Evolutionary conservation across 2,797 vertebrate species (phyloP).

Genomic region (Enteromius radiatus): DNA sequence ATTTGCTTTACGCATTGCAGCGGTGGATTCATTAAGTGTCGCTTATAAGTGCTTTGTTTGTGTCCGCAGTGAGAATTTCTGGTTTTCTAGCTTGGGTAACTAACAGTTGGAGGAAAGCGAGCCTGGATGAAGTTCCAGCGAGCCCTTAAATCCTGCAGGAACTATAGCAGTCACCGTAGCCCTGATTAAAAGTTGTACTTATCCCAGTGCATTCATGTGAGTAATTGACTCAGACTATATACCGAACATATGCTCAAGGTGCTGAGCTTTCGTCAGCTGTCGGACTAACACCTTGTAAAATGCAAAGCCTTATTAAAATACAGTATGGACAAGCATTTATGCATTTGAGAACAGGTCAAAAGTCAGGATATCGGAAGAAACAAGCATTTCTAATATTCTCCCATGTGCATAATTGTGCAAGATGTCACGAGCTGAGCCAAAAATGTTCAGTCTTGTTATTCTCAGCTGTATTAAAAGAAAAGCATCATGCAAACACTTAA

Average conservation of each 20-base stretch:
- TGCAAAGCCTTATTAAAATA: conserved; percentile 6
- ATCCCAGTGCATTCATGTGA: conserved; percentile 38
- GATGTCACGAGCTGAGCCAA: not conserved
- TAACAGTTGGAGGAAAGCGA: conserved; percentile 51
- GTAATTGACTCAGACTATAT: conserved; percentile 17
- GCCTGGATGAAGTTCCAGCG: conserved; percentile 25
- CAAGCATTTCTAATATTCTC: not conserved
- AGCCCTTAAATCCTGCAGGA: conserved; percentile 51
- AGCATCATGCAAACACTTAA: not conserved
- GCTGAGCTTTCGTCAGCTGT: not conserved
- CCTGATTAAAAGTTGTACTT: conserved; percentile 55
- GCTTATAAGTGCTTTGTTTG: conserved; percentile 17
- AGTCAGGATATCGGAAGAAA: not conserved
- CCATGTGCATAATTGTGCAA: not conserved
- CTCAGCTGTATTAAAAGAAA: conserved; percentile 4
- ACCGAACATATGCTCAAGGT: conserved; percentile 14
- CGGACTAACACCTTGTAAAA: conserved; percentile 13
- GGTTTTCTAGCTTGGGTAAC: conserved; percentile 28
- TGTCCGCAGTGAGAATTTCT: conserved; percentile 31
- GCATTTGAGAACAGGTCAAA: not conserved
- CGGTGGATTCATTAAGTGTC: conserved; percentile 20
- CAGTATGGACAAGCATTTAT: conserved; percentile 6
- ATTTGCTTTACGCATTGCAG: conserved; percentile 40
- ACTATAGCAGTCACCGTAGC: conserved; percentile 40
- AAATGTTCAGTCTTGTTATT: not conserved